Percentiles rank a stretch among this genome's conserved stretches.
Evolutionary conservation across 2,888 invertebrate species (phyloP).

Genomic region (Marasmarcha lunaedactyla): DNA sequence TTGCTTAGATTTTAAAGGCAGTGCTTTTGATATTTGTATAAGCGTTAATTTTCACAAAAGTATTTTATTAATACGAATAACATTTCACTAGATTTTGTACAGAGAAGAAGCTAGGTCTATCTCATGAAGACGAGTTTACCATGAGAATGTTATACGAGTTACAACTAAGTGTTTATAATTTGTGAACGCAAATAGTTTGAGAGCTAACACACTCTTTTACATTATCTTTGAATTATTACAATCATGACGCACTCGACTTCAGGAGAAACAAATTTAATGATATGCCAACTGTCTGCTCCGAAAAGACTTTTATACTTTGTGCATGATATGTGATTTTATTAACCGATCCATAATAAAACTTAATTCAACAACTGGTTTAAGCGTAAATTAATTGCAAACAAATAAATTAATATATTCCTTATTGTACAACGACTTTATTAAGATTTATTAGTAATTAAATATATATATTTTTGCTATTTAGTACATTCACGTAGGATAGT

Average conservation of each 20-base stretch:
- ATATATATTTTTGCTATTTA: too few species aligned
- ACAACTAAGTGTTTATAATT: too few species aligned
- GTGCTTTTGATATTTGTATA: constrained; percentile 52
- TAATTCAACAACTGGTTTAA: background rate
- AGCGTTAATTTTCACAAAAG: constrained; percentile 35
- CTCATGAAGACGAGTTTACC: background rate
- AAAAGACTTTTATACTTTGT: constrained; percentile 33
- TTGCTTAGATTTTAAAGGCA: constrained; percentile 64
- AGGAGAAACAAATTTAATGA: constrained; percentile 33
- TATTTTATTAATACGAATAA: constrained; percentile 6
- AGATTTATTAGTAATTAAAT: too few species aligned
- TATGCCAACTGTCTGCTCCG: constrained; percentile 47
- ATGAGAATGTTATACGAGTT: too few species aligned
- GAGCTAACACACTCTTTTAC: too few species aligned
- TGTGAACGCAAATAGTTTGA: too few species aligned
- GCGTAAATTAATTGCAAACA: background rate
- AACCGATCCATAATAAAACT: background rate
- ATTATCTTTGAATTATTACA: too few species aligned
- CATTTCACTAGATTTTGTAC: constrained; percentile 8
- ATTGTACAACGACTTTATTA: too few species aligned
- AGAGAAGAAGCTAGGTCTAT: constrained; percentile 12
- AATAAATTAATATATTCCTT: too few species aligned
- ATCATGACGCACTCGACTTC: too few species aligned
- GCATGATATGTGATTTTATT: constrained; percentile 51
- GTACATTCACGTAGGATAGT: too few species aligned